Evolutionary conservation across 2,888 invertebrate species (phyloP), one percentile per base, ranked within the genome.

Genomic region (Leptinotarsa juncta): DNA sequence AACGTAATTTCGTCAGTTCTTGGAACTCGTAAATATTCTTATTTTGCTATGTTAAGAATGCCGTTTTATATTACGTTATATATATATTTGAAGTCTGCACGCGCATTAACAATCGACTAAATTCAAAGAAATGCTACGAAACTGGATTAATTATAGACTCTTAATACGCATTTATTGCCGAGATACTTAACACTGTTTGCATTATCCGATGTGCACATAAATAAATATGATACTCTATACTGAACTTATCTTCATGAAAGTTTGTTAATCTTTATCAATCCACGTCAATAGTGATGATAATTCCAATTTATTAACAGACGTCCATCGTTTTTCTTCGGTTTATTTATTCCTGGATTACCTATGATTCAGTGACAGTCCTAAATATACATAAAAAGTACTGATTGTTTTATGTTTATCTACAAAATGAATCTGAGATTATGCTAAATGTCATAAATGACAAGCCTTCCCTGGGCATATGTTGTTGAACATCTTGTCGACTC

Each of bases 1-100:
- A 62, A n/a, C 62, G 16, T 42, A 62, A 62, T 62, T 62, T 62
- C 42, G 62, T 62, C 62, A 62, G 42, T 62, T 62, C 62, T 32
- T 10, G 14, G 62, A 62, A 62, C 62, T 62, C 62, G 42, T 62
- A 42, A 62, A 62, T 62, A 62, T 62, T 62, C 16, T 62, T 62
- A 42, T 62, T 62, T 62, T 62, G 42, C 42, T 26, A 62, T 62
- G 62, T 62, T 2, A 62, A 42, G 32, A 62, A 42, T 62, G 62
- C 32, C 62, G 62, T 42, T 26, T 62, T 26, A 42, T 42, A 62
- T 62, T 62, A 32, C 62, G 42, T 62, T 62, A 62, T 62, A 32
- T 62, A 32, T n/a, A 62, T 62, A 42, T 62, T 62, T 62, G 18
- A 62, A 42, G 42, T 62, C 42, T 62, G 62, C 42, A 62, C n/a